Evolutionary conservation across 1,140 invertebrate species (phyloP).

Genomic region (Mya arenaria): DNA sequence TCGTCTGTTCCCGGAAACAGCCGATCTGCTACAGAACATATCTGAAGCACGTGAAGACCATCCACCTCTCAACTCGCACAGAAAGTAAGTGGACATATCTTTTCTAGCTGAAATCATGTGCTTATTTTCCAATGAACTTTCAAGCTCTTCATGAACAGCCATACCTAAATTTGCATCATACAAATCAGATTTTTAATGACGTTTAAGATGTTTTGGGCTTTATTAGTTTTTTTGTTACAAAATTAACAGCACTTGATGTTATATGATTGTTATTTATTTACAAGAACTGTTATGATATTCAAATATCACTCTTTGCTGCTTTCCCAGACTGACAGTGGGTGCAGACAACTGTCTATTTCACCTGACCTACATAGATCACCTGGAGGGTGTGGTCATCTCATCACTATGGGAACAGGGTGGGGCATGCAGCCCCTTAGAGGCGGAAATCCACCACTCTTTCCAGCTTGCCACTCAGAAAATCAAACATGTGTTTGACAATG

Average conservation of each 20-base stretch:
- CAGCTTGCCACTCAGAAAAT: constrained; percentile 69
- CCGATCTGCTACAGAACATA: constrained; percentile 39
- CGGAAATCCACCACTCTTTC: constrained; percentile 77
- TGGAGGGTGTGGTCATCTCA: constrained; percentile 78
- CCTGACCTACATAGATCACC: constrained; percentile 76
- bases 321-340: constrained; percentile 76
- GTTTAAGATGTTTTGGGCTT: too few species aligned
- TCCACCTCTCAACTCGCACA: constrained; percentile 11
- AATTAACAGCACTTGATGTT: too few species aligned
- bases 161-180: too few species aligned
- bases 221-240: too few species aligned
- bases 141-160: too few species aligned
- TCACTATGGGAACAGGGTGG: constrained; percentile 53
- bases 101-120: too few species aligned
- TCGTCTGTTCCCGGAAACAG: constrained; percentile 45
- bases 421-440: constrained; percentile 29
- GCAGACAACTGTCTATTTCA: constrained; percentile 77
- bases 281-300: too few species aligned
- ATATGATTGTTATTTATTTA: background rate
- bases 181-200: too few species aligned
- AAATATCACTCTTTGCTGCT: background rate
- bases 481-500: constrained; percentile 74
- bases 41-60: constrained; percentile 26
- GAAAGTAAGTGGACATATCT: constrained; percentile 42
- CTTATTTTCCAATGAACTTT: too few species aligned